Percentiles rank a stretch among this genome's conserved stretches.
phyloP scores from a whole-genome alignment of 37 sponge, comb jelly and placozoan genomes.

The Agelas oroides region DNA sequence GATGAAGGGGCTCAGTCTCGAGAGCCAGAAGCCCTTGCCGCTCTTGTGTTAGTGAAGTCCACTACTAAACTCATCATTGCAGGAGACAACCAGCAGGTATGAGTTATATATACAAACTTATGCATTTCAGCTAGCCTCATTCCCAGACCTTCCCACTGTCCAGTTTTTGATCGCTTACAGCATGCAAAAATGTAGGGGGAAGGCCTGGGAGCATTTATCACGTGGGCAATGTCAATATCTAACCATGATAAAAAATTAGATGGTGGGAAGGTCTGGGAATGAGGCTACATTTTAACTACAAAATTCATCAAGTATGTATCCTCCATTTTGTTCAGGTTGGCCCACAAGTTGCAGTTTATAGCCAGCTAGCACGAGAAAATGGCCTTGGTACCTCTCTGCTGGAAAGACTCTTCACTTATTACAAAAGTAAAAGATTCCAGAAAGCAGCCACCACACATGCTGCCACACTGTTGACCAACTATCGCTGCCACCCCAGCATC shows the following conservation, averaged over 20 bases:
- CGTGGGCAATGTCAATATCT: too few species aligned
- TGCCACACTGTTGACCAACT: conserved; percentile 67
- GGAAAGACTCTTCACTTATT: conserved; percentile 28
- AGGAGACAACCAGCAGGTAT: conserved; percentile 59
- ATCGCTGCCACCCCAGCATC: conserved; percentile 61
- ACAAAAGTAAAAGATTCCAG: conserved; percentile 8
- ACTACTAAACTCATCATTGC: conserved; percentile 40
- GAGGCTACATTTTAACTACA: too few species aligned
- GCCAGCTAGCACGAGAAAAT: conserved; percentile 35
- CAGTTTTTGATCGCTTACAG: too few species aligned
- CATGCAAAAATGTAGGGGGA: too few species aligned
- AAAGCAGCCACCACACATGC: neutral
- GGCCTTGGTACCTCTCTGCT: conserved; percentile 57
- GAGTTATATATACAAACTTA: neutral
- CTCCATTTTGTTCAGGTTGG: conserved; percentile 45
- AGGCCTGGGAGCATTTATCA: too few species aligned
- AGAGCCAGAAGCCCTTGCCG: conserved; percentile 53
- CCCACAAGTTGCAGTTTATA: conserved; percentile 42
- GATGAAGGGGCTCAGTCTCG: conserved; percentile 65
- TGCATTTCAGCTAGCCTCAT: too few species aligned
- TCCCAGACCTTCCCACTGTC: too few species aligned
- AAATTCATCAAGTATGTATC: too few species aligned
- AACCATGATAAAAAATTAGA: too few species aligned
- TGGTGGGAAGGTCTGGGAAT: too few species aligned
- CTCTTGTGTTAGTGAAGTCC: conserved; percentile 14